Conservation (phyloP, 2,888 invertebrate species). For the Phyllotreta striolata region DNA sequence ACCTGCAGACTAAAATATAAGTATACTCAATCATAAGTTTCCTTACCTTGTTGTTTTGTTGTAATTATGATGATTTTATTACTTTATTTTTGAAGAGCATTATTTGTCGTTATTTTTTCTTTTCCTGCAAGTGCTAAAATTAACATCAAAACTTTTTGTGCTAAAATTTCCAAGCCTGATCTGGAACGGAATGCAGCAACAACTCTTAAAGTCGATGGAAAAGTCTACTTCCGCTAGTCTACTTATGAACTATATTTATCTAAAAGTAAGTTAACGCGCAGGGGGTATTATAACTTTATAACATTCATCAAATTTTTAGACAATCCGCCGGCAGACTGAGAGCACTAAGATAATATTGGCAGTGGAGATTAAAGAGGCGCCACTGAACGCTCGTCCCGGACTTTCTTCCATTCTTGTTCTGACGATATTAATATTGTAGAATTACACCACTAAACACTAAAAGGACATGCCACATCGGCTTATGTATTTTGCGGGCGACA, state of each 20-base stretch:
- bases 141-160: no score
- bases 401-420: slow-evolving; percentile 23
- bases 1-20: no score
- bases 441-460: slow-evolving; percentile 23
- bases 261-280: slow-evolving; percentile 15
- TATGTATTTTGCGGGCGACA: slow-evolving; percentile 20
- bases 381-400: slow-evolving; percentile 14
- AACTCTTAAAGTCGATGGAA: neutral
- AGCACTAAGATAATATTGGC: slow-evolving; percentile 23
- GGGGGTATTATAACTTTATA: slow-evolving; percentile 21
- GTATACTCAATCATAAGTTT: no score
- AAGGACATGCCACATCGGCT: slow-evolving; percentile 22
- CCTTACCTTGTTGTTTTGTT: no score
- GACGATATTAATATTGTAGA: slow-evolving; percentile 22
- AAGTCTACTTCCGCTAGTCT: slow-evolving; percentile 3
- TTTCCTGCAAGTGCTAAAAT: neutral
- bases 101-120: neutral
- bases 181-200: neutral
- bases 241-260: slow-evolving; percentile 22
- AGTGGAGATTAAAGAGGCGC: slow-evolving; percentile 20
- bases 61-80: no score
- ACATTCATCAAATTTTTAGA: slow-evolving; percentile 24
- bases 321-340: slow-evolving; percentile 17
- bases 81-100: no score
- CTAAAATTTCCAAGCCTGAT: neutral